Percentiles rank a stretch among this genome's conserved stretches.
phyloP scores from a whole-genome alignment of 2,113 vertebrate species.

The Notiomystis cincta region DNA sequence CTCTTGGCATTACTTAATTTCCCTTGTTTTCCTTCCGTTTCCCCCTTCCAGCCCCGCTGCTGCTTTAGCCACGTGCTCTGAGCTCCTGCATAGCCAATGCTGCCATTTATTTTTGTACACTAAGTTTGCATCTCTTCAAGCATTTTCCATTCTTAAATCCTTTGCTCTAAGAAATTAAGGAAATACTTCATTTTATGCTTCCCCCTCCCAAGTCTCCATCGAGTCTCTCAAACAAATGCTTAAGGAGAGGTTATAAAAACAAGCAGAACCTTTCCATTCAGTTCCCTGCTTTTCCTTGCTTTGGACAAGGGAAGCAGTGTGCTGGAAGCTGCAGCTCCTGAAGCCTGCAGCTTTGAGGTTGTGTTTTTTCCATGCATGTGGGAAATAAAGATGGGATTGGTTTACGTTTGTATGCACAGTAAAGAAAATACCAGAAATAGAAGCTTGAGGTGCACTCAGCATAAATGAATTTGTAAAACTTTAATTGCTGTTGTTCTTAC shows the following conservation, averaged over 20 bases:
- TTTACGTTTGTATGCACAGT: background rate
- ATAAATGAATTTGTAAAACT: slow-evolving; percentile 40
- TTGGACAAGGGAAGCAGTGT: slow-evolving; percentile 67
- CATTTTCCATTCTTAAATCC: slow-evolving; percentile 32
- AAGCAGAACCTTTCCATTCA: slow-evolving; percentile 64
- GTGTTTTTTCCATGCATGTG: background rate
- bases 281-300: slow-evolving; percentile 25
- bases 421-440: background rate
- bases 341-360: background rate
- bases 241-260: slow-evolving; percentile 67
- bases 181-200: slow-evolving; percentile 40
- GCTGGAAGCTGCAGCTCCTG: slow-evolving; percentile 1
- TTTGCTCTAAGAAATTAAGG: slow-evolving; percentile 45
- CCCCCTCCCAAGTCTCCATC: background rate
- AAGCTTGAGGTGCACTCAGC: slow-evolving; percentile 11
- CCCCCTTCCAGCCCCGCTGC: background rate
- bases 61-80: background rate
- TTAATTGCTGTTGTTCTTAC: slow-evolving; percentile 57
- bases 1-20: background rate
- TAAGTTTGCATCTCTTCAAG: background rate
- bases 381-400: slow-evolving; percentile 51
- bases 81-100: background rate
- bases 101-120: background rate
- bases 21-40: background rate
- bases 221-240: slow-evolving; percentile 54